phyloP scores from a whole-genome alignment of 2,888 invertebrate species.

The Diarsia mendica region DNA sequence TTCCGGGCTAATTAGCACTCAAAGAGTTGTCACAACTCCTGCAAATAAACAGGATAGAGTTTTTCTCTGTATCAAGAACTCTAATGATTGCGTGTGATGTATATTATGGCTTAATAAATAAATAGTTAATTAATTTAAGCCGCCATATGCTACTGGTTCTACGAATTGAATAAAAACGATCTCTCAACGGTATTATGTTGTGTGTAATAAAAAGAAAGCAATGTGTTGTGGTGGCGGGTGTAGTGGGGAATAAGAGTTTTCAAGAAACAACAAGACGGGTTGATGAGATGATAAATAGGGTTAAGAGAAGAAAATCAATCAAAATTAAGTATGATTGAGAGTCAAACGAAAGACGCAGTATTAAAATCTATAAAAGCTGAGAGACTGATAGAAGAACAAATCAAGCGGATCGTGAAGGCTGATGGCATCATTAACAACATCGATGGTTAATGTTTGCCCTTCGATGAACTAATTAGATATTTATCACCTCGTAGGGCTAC shows the following conservation, averaged over 20 bases:
- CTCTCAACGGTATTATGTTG: conserved; percentile 30
- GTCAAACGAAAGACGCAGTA: not conserved
- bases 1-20: conserved; percentile 35
- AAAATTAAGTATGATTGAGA: no score
- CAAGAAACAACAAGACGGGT: not conserved
- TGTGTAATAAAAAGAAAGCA: conserved; percentile 57
- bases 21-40: conserved; percentile 33
- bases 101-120: conserved; percentile 58
- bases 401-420: not conserved
- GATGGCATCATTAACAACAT: not conserved
- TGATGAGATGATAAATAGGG: not conserved
- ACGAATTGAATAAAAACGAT: conserved; percentile 56
- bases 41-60: conserved; percentile 11
- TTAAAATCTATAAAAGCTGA: not conserved
- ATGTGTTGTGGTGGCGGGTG: conserved; percentile 29
- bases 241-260: not conserved
- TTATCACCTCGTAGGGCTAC: not conserved
- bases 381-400: not conserved
- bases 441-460: not conserved
- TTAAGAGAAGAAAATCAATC: not conserved
- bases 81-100: conserved; percentile 54
- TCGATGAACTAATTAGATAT: not conserved
- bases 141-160: conserved; percentile 46
- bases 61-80: conserved; percentile 24
- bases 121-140: conserved; percentile 57